Evolutionary conservation across 2,888 invertebrate species (phyloP), one percentile per base, ranked within the genome.

Genomic region (Idaea dimidiata): DNA sequence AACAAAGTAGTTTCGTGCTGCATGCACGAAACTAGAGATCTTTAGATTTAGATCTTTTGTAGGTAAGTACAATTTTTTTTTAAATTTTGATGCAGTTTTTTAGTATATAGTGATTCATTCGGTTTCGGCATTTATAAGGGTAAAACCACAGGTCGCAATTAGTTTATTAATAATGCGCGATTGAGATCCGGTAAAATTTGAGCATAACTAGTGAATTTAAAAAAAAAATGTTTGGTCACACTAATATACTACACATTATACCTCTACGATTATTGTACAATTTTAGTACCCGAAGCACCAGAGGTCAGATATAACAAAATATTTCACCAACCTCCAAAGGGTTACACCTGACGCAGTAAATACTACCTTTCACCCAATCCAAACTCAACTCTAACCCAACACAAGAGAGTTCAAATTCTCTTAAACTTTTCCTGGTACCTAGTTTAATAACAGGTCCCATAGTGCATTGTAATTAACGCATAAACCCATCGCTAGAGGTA

Each of bases 381-480:
- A 43, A 43, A 43, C 58, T 16, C 61, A 61, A 63, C 61, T 61
- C 59, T 54, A 43, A 67, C 66, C 68, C 68, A 64, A 69, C 14
- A 43, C 14, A 43, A 43, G 7, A 43, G 43, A 10, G 43, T 43
- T 14, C 0, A 43, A 10, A 10, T 43, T 43, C 43, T 1, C 3
- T 10, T 43, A 5, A 1, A 10, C 14, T 43, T 1, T 8, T 10
- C 8, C 3, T 10, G 10, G 43, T 43, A 43, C 14, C 6, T 10
- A 14, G 43, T 43, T 14, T 82, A 80, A 80, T 80, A 80, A 76
- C 77, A 77, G 75, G 73, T 72, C 75, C 76, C 72, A 24, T 24
- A 72, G 72, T 67, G 71, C 72, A 73, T 71, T 71, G 83, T 83
- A 85, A 86, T 85, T 84, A 84, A 80, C 80, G 81, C 80, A 81